phyloP scores from a whole-genome alignment of 2,888 invertebrate genomes.

The Brenthis hecate region DNA sequence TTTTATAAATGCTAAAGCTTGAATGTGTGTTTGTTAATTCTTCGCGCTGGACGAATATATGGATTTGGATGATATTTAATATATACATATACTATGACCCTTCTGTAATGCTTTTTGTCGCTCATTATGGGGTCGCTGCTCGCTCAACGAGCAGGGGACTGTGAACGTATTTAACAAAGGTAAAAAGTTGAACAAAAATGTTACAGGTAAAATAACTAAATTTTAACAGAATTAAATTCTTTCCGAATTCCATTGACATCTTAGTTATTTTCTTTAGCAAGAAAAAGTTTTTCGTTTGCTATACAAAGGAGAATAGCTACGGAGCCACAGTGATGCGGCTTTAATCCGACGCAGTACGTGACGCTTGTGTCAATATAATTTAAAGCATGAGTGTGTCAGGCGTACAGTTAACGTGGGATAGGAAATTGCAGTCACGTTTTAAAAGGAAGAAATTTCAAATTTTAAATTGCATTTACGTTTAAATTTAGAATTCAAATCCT shows the following conservation, averaged over 20 bases:
- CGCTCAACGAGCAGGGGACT: too few relatives aligned
- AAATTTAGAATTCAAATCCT: conserved; percentile 31
- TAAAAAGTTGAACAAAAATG: not conserved
- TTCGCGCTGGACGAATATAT: too few relatives aligned
- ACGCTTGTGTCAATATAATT: conserved; percentile 55
- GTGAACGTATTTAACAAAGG: not conserved
- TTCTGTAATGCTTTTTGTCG: too few relatives aligned
- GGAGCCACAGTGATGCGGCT: conserved; percentile 42
- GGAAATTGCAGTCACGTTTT: conserved; percentile 39
- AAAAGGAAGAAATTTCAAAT: conserved; percentile 35
- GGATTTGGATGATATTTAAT: too few relatives aligned
- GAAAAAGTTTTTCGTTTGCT: conserved; percentile 35
- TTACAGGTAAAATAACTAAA: conserved; percentile 2
- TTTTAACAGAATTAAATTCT: not conserved
- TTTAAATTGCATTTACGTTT: conserved; percentile 35
- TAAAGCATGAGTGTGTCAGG: conserved; percentile 40
- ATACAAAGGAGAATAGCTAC: conserved; percentile 35
- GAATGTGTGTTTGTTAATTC: too few relatives aligned
- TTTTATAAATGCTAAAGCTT: too few relatives aligned
- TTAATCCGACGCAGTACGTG: conserved; percentile 59
- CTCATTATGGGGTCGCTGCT: too few relatives aligned
- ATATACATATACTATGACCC: too few relatives aligned
- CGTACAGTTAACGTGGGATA: conserved; percentile 35
- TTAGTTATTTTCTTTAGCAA: conserved; percentile 31
- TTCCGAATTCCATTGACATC: conserved; percentile 12